These are phyloP conservation scores for Drosophila paramelanica DNA, from an alignment of 2,888 invertebrate species.

Conservation along the genomic window DNA sequence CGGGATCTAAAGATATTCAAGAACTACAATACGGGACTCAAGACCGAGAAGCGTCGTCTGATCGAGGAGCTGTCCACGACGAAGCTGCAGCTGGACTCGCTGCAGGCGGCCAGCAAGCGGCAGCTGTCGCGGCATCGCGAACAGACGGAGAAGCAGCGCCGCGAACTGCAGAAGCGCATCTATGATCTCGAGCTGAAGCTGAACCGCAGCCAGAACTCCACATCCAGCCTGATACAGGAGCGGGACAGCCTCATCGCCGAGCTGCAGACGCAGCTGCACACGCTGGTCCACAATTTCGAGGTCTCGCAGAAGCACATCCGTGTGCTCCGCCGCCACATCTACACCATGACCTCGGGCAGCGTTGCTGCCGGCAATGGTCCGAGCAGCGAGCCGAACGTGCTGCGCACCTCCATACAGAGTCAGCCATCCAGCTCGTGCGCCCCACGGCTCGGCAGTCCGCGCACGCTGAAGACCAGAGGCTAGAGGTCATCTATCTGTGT, in stretches of 20 bases:
- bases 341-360: conserved; percentile 68
- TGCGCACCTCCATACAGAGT: conserved; percentile 13
- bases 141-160: conserved; percentile 81
- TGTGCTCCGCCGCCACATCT: conserved; percentile 82
- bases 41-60: conserved; percentile 80
- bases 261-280: conserved; percentile 82
- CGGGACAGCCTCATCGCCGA: conserved; percentile 83
- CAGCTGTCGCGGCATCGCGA: conserved; percentile 82
- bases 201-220: conserved; percentile 82
- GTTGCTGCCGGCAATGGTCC: conserved; percentile 5
- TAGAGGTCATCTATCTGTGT: conserved; percentile 4
- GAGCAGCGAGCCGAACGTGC: conserved; percentile 25
- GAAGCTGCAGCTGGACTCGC: conserved; percentile 74
- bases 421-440: conserved; percentile 14
- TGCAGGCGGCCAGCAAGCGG: conserved; percentile 77
- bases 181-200: conserved; percentile 83
- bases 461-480: conserved; percentile 44
- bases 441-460: conserved; percentile 42
- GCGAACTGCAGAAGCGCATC: conserved; percentile 82
- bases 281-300: conserved; percentile 83
- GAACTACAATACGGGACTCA: conserved; percentile 79
- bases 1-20: conserved; percentile 82
- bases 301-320: conserved; percentile 84
- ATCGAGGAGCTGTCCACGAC: conserved; percentile 73
- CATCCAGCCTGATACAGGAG: conserved; percentile 81